phyloP scores from a whole-genome alignment of 1,140 invertebrate genomes.

The Zophobas morio region DNA sequence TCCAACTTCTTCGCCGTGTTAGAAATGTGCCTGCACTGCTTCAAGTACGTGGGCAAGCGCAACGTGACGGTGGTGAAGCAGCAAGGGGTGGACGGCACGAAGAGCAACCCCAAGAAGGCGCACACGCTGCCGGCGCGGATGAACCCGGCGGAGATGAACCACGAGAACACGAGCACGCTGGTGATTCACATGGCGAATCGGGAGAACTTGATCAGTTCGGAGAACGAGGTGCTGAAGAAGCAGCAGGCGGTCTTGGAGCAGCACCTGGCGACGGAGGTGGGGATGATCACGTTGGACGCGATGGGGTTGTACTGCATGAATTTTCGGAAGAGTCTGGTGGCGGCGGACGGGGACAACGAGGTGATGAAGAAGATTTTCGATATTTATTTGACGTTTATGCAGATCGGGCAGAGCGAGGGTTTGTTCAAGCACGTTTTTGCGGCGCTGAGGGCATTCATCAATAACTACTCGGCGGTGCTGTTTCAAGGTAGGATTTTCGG shows the following conservation, averaged over 20 bases:
- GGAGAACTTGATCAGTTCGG: conserved; percentile 71
- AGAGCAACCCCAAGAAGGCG: conserved; percentile 74
- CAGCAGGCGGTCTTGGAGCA: conserved; percentile 84
- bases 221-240: conserved; percentile 74
- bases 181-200: conserved; percentile 70
- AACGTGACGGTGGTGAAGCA: conserved; percentile 69
- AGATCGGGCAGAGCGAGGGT: conserved; percentile 91
- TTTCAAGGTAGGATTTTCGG: conserved; percentile 78
- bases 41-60: conserved; percentile 89
- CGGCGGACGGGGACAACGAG: conserved; percentile 80
- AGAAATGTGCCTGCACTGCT: conserved; percentile 88
- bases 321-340: conserved; percentile 78
- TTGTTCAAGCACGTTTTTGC: conserved; percentile 93
- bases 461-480: conserved; percentile 87
- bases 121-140: conserved; percentile 86
- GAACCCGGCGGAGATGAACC: conserved; percentile 77
- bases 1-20: conserved; percentile 86
- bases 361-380: conserved; percentile 85
- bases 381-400: conserved; percentile 89
- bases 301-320: conserved; percentile 88
- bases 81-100: conserved; percentile 69
- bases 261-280: conserved; percentile 92
- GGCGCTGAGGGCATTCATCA: conserved; percentile 90
- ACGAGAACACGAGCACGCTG: conserved; percentile 72
- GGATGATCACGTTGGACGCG: conserved; percentile 88